Base-by-base conservation (phyloP, 2,888 invertebrate species). In the Tachina lurida region DNA sequence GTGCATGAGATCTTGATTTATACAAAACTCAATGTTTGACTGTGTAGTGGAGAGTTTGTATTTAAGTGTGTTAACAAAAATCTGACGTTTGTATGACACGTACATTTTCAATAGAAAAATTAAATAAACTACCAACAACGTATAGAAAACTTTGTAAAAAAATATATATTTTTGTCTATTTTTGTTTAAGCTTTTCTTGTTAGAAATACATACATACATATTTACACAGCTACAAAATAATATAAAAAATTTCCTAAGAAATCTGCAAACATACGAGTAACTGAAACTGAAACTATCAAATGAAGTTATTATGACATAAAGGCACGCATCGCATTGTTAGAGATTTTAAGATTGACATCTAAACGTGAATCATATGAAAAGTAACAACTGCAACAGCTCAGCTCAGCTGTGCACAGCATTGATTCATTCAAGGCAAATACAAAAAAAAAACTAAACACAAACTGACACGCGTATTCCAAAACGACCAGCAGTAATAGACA, bases 231-330 rank as follows among this genome's bases (percentile, higher is more conserved):
- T 19, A 45, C n/a, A 45, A 62, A 13, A 45, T 45, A 9, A 63
- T 56, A 22, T 13, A 17, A 1, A 54, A 54, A 58, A 47, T 58
- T 65, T 80, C 22, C 63, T 81, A 67, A 54, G 56, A 68, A 85
- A 63, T 49, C 77, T 74, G 77, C 80, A 58, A 49, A 84, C 71
- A 84, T 80, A 31, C 31, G 31, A 31, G 31, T 31, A 31, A 31
- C 31, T 31, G 31, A 31, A 84, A 83, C 78, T 79, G 65, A 15
- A 79, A 83, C 79, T 83, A 82, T 83, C 78, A 79, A 86, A 86
- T 86, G 83, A 86, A 86, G 86, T 86, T 83, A 86, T 86, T 83
- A 86, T 86, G 86, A 79, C 86, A 86, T 83, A 83, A 79, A 86
- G 71, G 86, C 86, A 86, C 86, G 86, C 86, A 86, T 83, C 79